Evolutionary conservation across 2,888 invertebrate genomes (phyloP).

Genomic region (Apotomis turbidana): DNA sequence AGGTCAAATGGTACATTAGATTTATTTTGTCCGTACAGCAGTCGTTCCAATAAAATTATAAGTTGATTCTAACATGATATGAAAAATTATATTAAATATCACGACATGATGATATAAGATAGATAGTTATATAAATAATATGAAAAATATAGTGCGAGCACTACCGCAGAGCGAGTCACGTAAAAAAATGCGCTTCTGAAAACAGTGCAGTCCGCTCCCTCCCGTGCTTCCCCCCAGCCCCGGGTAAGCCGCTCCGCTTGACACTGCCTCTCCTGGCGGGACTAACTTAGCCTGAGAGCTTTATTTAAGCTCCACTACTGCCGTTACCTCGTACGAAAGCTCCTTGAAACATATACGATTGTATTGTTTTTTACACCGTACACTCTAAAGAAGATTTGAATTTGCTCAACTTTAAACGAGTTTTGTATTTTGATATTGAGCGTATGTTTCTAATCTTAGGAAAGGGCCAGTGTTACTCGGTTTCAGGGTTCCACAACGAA

Average conservation of each 20-base stretch:
- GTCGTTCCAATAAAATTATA: too few relatives aligned
- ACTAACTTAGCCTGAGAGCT: conserved; percentile 40
- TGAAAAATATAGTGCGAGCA: too few relatives aligned
- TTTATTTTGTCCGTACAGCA: too few relatives aligned
- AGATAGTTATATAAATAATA: too few relatives aligned
- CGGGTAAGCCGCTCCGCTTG: conserved; percentile 34
- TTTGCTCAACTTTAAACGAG: neutral
- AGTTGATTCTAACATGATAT: too few relatives aligned
- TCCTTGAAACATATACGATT: conserved; percentile 40
- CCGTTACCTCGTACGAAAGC: conserved; percentile 39
- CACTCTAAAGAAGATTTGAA: conserved; percentile 16
- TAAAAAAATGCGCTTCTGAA: too few relatives aligned
- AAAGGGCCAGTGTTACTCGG: neutral
- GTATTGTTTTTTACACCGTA: conserved; percentile 38
- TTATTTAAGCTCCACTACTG: conserved; percentile 41
- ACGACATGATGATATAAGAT: too few relatives aligned
- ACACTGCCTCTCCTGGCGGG: conserved; percentile 36
- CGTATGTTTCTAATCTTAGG: neutral
- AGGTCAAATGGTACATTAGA: too few relatives aligned
- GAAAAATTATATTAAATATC: too few relatives aligned
- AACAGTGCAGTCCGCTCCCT: neutral
- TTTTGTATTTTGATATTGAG: conserved; percentile 18
- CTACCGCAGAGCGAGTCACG: too few relatives aligned
- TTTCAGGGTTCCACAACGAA: neutral
- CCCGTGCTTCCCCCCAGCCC: neutral